These are phyloP conservation scores for Neogale vison DNA, from an alignment of 2,113 vertebrate genomes.

Conservation along the genomic window DNA sequence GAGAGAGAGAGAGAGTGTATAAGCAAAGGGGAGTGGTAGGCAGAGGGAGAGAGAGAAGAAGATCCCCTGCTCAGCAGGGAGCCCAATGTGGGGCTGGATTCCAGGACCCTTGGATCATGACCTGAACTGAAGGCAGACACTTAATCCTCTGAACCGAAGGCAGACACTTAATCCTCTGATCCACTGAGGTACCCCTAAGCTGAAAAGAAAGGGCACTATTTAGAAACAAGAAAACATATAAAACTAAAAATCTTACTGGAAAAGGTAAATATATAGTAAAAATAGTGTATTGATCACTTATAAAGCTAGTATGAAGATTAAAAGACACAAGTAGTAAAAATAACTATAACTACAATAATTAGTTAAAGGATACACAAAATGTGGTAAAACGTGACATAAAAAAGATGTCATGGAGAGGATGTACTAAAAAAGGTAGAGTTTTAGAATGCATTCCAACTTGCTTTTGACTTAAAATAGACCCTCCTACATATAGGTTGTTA, in stretches of 20 bases:
- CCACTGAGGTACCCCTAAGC: neutral
- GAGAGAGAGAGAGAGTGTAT: too few species aligned
- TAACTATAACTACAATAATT: neutral
- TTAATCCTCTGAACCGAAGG: too few species aligned
- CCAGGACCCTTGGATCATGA: too few species aligned
- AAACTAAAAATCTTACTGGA: neutral
- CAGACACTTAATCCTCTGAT: too few species aligned
- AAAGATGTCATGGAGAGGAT: neutral
- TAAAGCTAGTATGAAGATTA: neutral
- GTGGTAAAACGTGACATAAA: neutral
- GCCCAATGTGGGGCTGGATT: too few species aligned
- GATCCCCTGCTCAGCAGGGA: too few species aligned
- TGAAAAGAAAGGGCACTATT: neutral
- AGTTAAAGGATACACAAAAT: neutral
- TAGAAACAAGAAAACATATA: neutral
- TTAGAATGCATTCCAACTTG: neutral
- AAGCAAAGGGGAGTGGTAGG: too few species aligned
- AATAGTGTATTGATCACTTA: neutral
- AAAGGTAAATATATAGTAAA: neutral
- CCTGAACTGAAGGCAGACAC: too few species aligned
- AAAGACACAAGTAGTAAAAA: neutral
- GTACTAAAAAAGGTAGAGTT: neutral
- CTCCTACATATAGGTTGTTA: neutral
- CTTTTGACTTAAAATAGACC: neutral
- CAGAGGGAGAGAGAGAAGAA: too few species aligned